These are phyloP conservation scores for Polydrusus pterygomalis DNA, from an alignment of 2,888 invertebrate genomes.

Conservation along the genomic window DNA sequence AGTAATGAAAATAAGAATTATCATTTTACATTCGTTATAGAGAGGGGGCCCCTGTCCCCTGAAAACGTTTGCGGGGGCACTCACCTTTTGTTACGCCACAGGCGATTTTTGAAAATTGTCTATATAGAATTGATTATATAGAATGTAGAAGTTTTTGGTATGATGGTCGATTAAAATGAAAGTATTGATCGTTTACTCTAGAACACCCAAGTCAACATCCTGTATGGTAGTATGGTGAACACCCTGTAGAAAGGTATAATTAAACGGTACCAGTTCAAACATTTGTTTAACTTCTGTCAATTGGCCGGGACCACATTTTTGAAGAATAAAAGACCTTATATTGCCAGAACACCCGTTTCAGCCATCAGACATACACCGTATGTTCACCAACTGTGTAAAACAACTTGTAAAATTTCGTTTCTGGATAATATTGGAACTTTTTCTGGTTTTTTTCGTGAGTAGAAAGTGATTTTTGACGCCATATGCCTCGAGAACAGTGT, in stretches of 20 bases:
- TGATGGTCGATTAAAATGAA: too few relatives aligned
- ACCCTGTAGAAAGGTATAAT: not conserved
- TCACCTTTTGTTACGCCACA: too few relatives aligned
- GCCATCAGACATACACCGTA: conserved; percentile 27
- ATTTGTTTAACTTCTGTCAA: conserved; percentile 42
- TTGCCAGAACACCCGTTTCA: conserved; percentile 24
- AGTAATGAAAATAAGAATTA: too few relatives aligned
- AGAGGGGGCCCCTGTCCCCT: too few relatives aligned
- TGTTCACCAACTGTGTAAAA: conserved; percentile 42
- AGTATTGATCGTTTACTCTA: too few relatives aligned
- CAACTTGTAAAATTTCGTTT: conserved; percentile 33
- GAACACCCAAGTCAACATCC: not conserved
- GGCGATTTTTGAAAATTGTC: too few relatives aligned
- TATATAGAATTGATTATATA: too few relatives aligned
- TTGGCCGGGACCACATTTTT: conserved; percentile 32
- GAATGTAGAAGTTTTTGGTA: too few relatives aligned
- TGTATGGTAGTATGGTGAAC: not conserved
- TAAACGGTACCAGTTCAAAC: conserved; percentile 12
- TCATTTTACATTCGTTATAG: too few relatives aligned
- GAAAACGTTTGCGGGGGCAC: too few relatives aligned
- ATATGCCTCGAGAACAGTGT: conserved; percentile 35
- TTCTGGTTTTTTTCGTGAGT: conserved; percentile 41
- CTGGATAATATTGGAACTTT: conserved; percentile 42
- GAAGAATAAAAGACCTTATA: conserved; percentile 36
- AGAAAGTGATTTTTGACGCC: conserved; percentile 36